Conservation (phyloP, 2,888 invertebrate species). For the Uropetala carovei region DNA sequence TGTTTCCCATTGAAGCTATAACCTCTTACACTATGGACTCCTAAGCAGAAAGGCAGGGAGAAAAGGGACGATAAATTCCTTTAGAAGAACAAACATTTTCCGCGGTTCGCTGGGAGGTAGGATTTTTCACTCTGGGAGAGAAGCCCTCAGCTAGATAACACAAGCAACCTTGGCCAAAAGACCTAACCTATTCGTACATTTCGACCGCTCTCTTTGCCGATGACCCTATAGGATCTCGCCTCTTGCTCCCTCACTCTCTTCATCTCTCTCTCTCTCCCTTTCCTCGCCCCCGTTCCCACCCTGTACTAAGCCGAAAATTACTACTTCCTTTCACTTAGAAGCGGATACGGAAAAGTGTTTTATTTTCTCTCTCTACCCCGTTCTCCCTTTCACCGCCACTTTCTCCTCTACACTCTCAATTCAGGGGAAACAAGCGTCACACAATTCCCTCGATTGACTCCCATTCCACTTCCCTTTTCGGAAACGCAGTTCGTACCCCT, state of each 20-base stretch:
- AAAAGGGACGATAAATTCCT: neutral
- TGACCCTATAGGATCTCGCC: neutral
- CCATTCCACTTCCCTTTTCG: too few species aligned
- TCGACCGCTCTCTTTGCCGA: neutral
- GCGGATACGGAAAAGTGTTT: too few species aligned
- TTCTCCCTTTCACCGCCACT: too few species aligned
- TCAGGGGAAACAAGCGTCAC: too few species aligned
- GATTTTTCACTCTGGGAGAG: neutral
- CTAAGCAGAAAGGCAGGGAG: neutral
- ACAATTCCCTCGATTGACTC: too few species aligned
- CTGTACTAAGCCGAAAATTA: too few species aligned
- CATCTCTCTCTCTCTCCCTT: too few species aligned
- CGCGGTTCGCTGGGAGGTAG: neutral
- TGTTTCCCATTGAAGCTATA: neutral
- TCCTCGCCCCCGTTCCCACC: too few species aligned
- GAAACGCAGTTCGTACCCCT: too few species aligned
- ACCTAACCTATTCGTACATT: neutral
- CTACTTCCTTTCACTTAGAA: too few species aligned
- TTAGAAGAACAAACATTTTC: neutral
- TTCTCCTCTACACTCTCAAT: too few species aligned
- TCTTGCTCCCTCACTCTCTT: neutral
- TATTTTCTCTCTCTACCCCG: too few species aligned
- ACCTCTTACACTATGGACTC: neutral
- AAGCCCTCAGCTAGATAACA: neutral
- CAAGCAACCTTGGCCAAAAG: conserved; percentile 32